Base-by-base conservation (phyloP, 2,888 invertebrate species). In the Mycalesis mineus region DNA sequence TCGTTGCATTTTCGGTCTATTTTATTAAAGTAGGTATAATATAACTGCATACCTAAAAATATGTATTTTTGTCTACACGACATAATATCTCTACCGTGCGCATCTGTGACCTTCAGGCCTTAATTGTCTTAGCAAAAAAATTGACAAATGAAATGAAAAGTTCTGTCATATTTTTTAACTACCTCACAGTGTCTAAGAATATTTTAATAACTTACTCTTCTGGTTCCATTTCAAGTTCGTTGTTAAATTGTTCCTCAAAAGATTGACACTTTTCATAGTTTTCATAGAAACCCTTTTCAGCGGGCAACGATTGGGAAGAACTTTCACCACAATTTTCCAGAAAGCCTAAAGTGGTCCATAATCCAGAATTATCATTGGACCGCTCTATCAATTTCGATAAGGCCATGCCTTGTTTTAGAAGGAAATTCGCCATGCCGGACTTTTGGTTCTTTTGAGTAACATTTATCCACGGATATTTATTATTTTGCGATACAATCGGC, bases 381-480 rank as follows among this genome's bases (percentile, higher is more conserved):
- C 73, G 72, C 7, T 77, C 74, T 42, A 79, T 68, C 13, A 72
- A 64, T 61, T 82, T 82, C 0, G 82, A 72, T 29, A 83, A 66
- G 47, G 77, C 73, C 22, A 84, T 61, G 6, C 84, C 82, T 60
- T 78, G 74, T 68, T 84, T 88, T 3, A 82, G 64, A n/a, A 88
- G 72, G 63, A 79, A 80, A 69, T 80, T 78, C 39, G 82, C 78
- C 2, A 78, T 64, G 9, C 75, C 74, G 56, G 60, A 72, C 58
- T 80, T 88, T 13, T 79, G 76, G 57, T 67, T 72, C 40, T 77
- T 84, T 14, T 83, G 77, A 0, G 87, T 84, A 0, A 73, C 65
- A 66, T 87, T 88, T 60, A 75, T 80, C 88, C 86, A 84, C 0
- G 88, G 86, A 64, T 88, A 84, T 63, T 87, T 84, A 63, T 87